phyloP scores from a whole-genome alignment of 1,140 invertebrate species.

The Cecropterus lyciades region DNA sequence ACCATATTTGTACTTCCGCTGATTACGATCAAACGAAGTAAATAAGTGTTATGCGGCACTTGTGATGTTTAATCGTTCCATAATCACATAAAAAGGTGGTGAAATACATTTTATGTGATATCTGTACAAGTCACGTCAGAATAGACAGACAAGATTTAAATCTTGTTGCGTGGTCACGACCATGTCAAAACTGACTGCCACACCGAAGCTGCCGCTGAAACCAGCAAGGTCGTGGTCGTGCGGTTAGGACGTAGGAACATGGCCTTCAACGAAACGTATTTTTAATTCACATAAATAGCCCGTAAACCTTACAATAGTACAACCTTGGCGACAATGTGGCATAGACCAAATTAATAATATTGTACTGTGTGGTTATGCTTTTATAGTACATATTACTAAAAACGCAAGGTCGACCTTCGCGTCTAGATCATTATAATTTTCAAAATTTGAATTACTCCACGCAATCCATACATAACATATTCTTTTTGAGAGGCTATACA shows the following conservation, averaged over 20 bases:
- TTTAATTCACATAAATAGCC: conserved; percentile 33
- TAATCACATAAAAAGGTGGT: conserved; percentile 22
- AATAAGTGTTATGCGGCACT: conserved; percentile 19
- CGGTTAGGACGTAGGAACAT: neutral
- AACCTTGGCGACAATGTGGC: conserved; percentile 27
- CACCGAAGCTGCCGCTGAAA: neutral
- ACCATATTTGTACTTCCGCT: conserved; percentile 31
- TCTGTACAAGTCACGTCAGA: conserved; percentile 7
- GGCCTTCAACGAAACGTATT: neutral
- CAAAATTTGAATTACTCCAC: neutral
- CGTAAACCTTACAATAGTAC: conserved; percentile 29
- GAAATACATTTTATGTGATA: neutral
- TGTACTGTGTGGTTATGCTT: neutral
- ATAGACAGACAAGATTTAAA: conserved; percentile 8
- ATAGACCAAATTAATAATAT: neutral
- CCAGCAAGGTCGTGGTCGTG: no score
- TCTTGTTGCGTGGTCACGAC: conserved; percentile 22
- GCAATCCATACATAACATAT: no score
- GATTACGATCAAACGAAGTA: conserved; percentile 3
- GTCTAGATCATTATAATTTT: neutral
- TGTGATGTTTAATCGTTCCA: conserved; percentile 21
- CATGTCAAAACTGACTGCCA: neutral
- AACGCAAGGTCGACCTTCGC: conserved; percentile 22
- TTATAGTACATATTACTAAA: neutral
- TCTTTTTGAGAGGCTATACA: no score